Conservation (phyloP, 2,797 vertebrate species). For the Stomatorhinus walkeri region DNA sequence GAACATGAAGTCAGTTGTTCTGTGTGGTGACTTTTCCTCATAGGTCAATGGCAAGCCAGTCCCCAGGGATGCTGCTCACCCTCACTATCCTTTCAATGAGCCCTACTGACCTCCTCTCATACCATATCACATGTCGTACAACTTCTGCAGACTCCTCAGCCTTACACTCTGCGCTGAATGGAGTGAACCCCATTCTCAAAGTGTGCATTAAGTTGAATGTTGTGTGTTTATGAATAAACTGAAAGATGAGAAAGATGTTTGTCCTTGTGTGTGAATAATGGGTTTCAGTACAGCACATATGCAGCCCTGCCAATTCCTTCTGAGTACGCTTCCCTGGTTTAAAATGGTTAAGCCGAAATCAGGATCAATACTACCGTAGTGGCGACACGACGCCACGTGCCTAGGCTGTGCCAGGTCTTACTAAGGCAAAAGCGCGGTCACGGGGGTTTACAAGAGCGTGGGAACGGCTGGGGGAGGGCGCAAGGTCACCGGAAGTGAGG, state of each 20-base stretch:
- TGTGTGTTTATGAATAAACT: not conserved
- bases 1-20: not conserved
- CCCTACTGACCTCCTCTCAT: constrained; percentile 70
- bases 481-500: constrained; percentile 59
- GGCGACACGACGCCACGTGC: not conserved
- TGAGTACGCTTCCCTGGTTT: not conserved
- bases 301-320: not conserved
- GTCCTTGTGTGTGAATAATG: not conserved
- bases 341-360: not conserved
- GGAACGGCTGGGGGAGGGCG: constrained; percentile 24
- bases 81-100: constrained; percentile 86
- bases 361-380: not conserved
- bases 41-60: constrained; percentile 78
- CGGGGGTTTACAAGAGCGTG: not conserved
- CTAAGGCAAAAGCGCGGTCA: not conserved
- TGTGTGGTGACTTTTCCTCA: constrained; percentile 33
- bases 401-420: not conserved
- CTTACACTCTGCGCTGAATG: not conserved
- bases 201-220: not conserved
- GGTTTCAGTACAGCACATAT: not conserved
- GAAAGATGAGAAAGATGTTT: not conserved
- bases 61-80: constrained; percentile 82
- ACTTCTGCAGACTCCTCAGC: not conserved
- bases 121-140: not conserved
- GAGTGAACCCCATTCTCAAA: not conserved